Conservation (phyloP, 1,140 invertebrate genomes). For the Nasonia longicornis region DNA sequence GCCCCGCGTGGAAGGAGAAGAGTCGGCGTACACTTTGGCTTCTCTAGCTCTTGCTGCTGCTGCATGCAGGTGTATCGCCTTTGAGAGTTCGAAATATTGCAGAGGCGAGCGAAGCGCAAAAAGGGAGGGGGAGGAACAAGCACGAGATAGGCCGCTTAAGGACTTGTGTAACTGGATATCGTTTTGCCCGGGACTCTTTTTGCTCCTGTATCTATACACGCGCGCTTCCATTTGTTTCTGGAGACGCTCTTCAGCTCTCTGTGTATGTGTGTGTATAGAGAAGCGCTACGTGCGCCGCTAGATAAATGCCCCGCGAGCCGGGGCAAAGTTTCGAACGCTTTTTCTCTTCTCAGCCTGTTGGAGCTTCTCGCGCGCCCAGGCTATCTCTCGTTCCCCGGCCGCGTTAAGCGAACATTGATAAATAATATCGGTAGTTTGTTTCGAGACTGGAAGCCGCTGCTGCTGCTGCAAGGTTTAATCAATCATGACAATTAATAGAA, state of each 20-base stretch:
- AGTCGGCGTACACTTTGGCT: background rate
- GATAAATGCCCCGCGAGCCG: background rate
- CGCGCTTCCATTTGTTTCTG: constrained; percentile 10
- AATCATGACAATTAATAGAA: background rate
- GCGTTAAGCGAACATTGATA: background rate
- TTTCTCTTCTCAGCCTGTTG: background rate
- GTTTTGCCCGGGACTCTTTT: constrained; percentile 5
- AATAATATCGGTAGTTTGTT: constrained; percentile 15
- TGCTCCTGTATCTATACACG: background rate
- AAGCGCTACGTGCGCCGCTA: background rate
- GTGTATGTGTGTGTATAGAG: no score
- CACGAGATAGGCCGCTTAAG: background rate
- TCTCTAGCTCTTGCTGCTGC: background rate
- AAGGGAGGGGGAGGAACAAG: background rate
- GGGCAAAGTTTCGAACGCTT: background rate
- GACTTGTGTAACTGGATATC: background rate
- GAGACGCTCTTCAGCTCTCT: background rate
- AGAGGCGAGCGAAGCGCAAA: background rate
- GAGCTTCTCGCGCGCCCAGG: background rate
- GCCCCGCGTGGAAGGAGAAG: background rate
- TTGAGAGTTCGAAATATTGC: background rate
- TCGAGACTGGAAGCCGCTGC: background rate
- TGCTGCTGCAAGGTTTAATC: background rate
- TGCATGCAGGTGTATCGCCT: background rate
- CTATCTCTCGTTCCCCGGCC: background rate